These are phyloP conservation scores for Dendrolimus houi DNA, from an alignment of 2,888 invertebrate genomes.

Conservation along the genomic window DNA sequence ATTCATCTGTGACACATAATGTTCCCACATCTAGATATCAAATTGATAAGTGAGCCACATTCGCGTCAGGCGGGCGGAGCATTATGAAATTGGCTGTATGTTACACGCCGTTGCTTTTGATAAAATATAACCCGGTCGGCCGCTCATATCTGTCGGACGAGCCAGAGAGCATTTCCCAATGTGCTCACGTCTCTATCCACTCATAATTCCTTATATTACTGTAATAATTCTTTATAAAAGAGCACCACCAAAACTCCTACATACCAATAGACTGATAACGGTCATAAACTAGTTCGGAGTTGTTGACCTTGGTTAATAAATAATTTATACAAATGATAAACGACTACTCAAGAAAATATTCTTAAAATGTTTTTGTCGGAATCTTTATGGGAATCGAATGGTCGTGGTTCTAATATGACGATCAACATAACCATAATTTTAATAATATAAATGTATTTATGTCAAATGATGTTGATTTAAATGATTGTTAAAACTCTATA, in stretches of 20 bases:
- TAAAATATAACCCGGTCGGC: slow-evolving; percentile 70
- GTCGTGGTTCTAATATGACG: slow-evolving; percentile 6
- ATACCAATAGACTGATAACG: slow-evolving; percentile 11
- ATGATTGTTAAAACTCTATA: slow-evolving; percentile 6
- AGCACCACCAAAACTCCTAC: neutral
- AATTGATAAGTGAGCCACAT: slow-evolving; percentile 74
- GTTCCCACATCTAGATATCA: slow-evolving; percentile 70
- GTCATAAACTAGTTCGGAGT: slow-evolving; percentile 15
- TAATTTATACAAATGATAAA: slow-evolving; percentile 11
- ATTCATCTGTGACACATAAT: slow-evolving; percentile 43
- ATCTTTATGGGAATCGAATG: slow-evolving; percentile 11
- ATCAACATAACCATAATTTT: neutral
- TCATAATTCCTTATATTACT: slow-evolving; percentile 49
- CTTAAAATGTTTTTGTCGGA: slow-evolving; percentile 4
- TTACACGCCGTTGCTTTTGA: slow-evolving; percentile 72
- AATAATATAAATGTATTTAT: neutral
- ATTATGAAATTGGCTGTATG: slow-evolving; percentile 77
- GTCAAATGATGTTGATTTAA: slow-evolving; percentile 8
- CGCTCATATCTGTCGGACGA: slow-evolving; percentile 69
- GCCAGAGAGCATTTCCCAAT: slow-evolving; percentile 35
- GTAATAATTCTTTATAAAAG: slow-evolving; percentile 36
- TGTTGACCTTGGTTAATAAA: slow-evolving; percentile 11
- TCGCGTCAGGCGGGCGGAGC: slow-evolving; percentile 60
- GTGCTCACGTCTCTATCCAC: slow-evolving; percentile 46
- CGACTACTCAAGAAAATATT: slow-evolving; percentile 8